A percentile compares a stretch with the other conserved stretches of the same genome.
Evolutionary conservation across 2,797 vertebrate species (phyloP).

Genomic region (Tympanoctomys barrerae): DNA sequence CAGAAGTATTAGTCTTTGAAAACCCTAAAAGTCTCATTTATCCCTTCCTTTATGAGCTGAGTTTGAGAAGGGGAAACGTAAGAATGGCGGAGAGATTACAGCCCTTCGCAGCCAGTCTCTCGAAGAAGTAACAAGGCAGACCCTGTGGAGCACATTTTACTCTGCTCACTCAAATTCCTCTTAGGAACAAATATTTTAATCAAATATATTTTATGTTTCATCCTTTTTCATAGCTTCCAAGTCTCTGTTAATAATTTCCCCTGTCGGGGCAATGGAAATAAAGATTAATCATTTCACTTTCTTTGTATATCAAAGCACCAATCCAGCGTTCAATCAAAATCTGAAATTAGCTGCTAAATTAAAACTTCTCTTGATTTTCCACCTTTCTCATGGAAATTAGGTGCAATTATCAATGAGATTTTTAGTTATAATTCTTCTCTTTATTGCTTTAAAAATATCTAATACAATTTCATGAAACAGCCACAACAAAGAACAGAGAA

Average conservation of each 20-base stretch:
- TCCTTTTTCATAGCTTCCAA: constrained; percentile 39
- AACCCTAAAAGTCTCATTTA: not conserved
- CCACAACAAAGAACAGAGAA: not conserved
- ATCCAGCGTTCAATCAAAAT: constrained; percentile 41
- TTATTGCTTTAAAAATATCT: constrained; percentile 28
- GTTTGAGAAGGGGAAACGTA: not conserved
- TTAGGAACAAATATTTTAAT: constrained; percentile 47
- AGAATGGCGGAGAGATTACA: too few relatives aligned
- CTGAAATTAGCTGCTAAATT: constrained; percentile 61
- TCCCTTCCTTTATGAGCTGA: not conserved
- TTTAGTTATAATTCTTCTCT: not conserved
- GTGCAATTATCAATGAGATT: not conserved
- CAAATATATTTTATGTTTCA: constrained; percentile 24
- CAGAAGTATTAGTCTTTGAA: not conserved
- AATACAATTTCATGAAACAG: constrained; percentile 14
- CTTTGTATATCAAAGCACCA: constrained; percentile 21
- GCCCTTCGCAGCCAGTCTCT: not conserved
- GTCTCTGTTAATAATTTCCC: constrained; percentile 17
- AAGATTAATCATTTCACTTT: constrained; percentile 59
- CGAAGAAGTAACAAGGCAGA: not conserved
- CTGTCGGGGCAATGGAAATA: not conserved
- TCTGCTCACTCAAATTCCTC: not conserved
- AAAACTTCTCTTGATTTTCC: constrained; percentile 31
- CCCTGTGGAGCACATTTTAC: not conserved
- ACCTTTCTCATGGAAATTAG: constrained; percentile 53